phyloP scores from a whole-genome alignment of 2,888 invertebrate genomes.

The Eurois occulta region DNA sequence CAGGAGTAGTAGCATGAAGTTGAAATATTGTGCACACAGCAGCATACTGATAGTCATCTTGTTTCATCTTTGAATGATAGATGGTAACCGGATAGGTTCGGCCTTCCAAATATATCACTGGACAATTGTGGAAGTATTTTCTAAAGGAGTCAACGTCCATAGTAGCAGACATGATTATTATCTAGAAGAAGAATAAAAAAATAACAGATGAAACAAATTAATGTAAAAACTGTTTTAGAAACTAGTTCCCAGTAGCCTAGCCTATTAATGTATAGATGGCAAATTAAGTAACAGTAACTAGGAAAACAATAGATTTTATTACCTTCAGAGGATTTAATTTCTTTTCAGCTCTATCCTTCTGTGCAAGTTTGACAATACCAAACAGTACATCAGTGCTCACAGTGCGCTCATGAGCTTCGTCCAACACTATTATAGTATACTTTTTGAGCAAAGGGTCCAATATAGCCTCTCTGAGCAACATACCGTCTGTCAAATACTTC shows the following conservation, averaged over 20 bases:
- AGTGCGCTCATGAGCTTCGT: slow-evolving; percentile 99
- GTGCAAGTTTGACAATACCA: slow-evolving; percentile 97
- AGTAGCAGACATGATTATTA: slow-evolving; percentile 98
- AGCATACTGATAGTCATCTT: slow-evolving; percentile 96
- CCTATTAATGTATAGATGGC: not conserved
- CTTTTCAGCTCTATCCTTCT: slow-evolving; percentile 92
- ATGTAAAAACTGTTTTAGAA: not conserved
- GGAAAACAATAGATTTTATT: slow-evolving; percentile 29
- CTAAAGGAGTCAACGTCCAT: slow-evolving; percentile 99
- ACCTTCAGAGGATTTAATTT: slow-evolving; percentile 92
- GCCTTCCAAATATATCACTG: slow-evolving; percentile 97
- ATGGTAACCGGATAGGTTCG: slow-evolving; percentile 95
- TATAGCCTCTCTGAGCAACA: slow-evolving; percentile 97
- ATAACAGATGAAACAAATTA: not conserved
- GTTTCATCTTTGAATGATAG: slow-evolving; percentile 92
- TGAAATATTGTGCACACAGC: slow-evolving; percentile 97
- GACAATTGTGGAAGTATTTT: slow-evolving; percentile 96
- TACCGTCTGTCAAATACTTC: slow-evolving; percentile 98
- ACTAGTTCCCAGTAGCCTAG: not conserved
- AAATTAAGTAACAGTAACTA: not conserved
- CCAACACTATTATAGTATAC: slow-evolving; percentile 96
- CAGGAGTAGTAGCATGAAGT: slow-evolving; percentile 95
- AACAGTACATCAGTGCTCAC: slow-evolving; percentile 98
- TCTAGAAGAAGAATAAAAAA: slow-evolving; percentile 81
- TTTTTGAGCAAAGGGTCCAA: slow-evolving; percentile 93